Evolutionary conservation across 2,797 vertebrate genomes (phyloP), one percentile per base, ranked within the genome.

Genomic region (Danio choprae): DNA sequence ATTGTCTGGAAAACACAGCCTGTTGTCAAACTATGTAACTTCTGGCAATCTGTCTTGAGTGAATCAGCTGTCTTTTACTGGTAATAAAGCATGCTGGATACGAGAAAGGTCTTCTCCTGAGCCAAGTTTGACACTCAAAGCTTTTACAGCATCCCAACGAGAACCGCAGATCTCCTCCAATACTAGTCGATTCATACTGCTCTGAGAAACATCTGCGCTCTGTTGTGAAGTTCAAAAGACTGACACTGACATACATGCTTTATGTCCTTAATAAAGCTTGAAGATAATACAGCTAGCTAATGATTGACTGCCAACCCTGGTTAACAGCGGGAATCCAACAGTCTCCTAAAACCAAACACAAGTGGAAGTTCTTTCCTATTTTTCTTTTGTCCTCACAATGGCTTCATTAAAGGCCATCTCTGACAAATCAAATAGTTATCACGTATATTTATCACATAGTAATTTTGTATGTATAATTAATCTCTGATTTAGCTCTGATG

Each of bases 401-500:
- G 72, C 70, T 81, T 69, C 51, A 60, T 80, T 80, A 83, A 80
- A 59, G 65, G 73, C 82, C 80, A 76, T 64, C 80, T 65, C 62
- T 41, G 77, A 84, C 87, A 84, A 90, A 89, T 90, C 44, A 89
- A 86, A 82, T 83, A 83, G 81, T 85, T 51, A 81, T 69, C 60
- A 76, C 78, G 84, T 82, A 83, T 88, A 90, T 90, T 89, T 83
- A 75, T 64, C 58, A 81, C 80, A n/a, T 29, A 29, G 29, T 29
- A 29, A 29, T 29, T 29, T 1, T 29, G 29, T 29, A 3, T 1
- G 1, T 29, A 29, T 29, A 29, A 29, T 29, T 29, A 29, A 29
- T 29, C 29, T 29, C 29, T 29, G 29, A 29, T 29, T 29, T 29
- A 29, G 29, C 1, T 29, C 29, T 1, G 29, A 29, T 29, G 3